A percentile compares a stretch with the other conserved stretches of the same genome.
phyloP scores from a whole-genome alignment of 2,888 invertebrate genomes.

The Rhamnusium bicolor region DNA sequence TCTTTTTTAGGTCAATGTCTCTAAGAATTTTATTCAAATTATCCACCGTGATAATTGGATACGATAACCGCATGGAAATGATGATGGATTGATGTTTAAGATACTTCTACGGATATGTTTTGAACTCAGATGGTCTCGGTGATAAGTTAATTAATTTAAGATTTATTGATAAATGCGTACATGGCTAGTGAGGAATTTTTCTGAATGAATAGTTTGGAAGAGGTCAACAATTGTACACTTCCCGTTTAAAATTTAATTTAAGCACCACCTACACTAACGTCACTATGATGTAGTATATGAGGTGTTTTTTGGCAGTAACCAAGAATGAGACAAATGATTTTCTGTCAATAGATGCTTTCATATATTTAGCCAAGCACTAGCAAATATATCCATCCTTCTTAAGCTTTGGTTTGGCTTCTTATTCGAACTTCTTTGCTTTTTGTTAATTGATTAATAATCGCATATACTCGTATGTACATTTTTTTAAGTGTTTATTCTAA shows the following conservation, averaged over 20 bases:
- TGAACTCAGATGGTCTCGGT: background rate
- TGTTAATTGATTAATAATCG: no score
- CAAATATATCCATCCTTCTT: no score
- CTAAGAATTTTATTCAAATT: conserved; percentile 13
- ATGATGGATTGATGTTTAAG: conserved; percentile 22
- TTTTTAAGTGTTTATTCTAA: no score
- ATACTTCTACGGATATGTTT: background rate
- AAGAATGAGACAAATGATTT: background rate
- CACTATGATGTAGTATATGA: background rate
- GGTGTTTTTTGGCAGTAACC: background rate
- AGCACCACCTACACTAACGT: background rate
- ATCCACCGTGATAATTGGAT: conserved; percentile 2
- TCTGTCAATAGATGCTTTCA: background rate
- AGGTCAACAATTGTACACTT: background rate
- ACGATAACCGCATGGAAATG: conserved; percentile 8
- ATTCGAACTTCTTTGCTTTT: no score
- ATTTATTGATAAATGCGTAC: conserved; percentile 12
- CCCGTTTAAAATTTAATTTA: background rate
- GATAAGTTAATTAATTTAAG: conserved; percentile 23
- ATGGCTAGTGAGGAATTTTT: background rate
- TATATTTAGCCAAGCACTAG: no score
- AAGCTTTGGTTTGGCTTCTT: no score
- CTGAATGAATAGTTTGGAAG: background rate
- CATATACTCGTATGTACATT: no score
- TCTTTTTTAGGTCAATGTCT: conserved; percentile 28